These are phyloP conservation scores for Eurois occulta DNA, from an alignment of 2,888 invertebrate species.

Conservation along the genomic window DNA sequence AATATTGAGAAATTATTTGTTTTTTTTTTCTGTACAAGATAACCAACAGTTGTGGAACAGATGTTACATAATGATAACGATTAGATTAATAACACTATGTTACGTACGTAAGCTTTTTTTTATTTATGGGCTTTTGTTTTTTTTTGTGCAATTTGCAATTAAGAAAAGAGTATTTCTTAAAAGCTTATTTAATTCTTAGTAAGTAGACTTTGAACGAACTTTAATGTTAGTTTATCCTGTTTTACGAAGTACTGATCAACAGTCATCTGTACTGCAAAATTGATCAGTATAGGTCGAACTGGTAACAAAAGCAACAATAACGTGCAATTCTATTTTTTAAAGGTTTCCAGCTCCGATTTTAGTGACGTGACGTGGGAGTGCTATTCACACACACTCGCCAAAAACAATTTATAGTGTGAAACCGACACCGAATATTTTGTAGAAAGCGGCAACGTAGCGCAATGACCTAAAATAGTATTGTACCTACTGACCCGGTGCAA, in stretches of 20 bases:
- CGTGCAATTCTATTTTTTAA: not conserved
- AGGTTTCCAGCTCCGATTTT: not conserved
- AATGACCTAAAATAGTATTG: not conserved
- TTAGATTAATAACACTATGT: not conserved
- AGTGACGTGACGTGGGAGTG: not conserved
- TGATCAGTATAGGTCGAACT: not conserved
- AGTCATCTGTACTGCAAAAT: not conserved
- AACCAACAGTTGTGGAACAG: not conserved
- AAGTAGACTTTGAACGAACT: not conserved
- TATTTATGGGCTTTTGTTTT: no score
- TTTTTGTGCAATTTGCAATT: no score
- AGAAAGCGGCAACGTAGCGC: not conserved
- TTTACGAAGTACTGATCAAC: not conserved
- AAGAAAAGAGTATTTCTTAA: no score
- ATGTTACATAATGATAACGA: not conserved
- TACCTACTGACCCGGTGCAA: not conserved
- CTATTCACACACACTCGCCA: not conserved
- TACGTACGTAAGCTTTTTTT: no score
- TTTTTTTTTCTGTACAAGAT: not conserved
- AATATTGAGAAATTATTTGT: not conserved
- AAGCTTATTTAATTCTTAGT: not conserved
- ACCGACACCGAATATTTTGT: constrained; percentile 6
- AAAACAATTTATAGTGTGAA: constrained; percentile 5
- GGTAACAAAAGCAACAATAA: not conserved
- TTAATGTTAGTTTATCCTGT: not conserved